Percentiles rank a stretch among this genome's conserved stretches.
Conservation (phyloP, 2,888 invertebrate species). For the Ophion slaviceki region DNA sequence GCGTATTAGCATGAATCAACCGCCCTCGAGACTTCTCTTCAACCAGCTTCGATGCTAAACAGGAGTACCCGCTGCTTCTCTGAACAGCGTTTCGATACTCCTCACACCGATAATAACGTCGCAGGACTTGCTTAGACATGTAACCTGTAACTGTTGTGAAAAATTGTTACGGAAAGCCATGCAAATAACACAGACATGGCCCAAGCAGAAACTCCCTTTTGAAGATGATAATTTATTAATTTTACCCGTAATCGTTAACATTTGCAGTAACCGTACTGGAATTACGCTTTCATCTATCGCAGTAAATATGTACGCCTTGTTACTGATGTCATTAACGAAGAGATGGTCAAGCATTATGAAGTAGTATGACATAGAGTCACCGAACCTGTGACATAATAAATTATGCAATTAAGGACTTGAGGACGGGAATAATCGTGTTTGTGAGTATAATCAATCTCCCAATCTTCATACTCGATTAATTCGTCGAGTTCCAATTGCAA, state of each 20-base stretch:
- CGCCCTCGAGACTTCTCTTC: too few relatives aligned
- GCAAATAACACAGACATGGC: neutral
- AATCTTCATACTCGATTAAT: constrained; percentile 11
- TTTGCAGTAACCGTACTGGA: neutral
- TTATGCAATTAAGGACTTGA: constrained; percentile 15
- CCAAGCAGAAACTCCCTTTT: neutral
- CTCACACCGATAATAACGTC: too few relatives aligned
- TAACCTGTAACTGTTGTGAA: too few relatives aligned
- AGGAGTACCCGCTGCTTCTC: too few relatives aligned
- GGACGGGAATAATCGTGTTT: constrained; percentile 23
- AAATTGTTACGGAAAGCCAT: constrained; percentile 5
- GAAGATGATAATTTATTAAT: constrained; percentile 3
- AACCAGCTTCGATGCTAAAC: too few relatives aligned
- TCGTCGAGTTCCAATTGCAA: constrained; percentile 22
- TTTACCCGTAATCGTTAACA: neutral
- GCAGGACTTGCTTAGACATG: too few relatives aligned
- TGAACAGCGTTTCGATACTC: too few relatives aligned
- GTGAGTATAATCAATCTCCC: constrained; percentile 8
- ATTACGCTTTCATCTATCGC: neutral
- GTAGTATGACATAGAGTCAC: neutral
- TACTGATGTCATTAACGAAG: neutral
- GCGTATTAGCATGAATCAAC: too few relatives aligned
- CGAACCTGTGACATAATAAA: constrained; percentile 25
- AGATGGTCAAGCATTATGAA: constrained; percentile 9
- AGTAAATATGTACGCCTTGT: neutral